phyloP scores from a whole-genome alignment of 1,140 invertebrate species.

The Tetramorium alpestre region DNA sequence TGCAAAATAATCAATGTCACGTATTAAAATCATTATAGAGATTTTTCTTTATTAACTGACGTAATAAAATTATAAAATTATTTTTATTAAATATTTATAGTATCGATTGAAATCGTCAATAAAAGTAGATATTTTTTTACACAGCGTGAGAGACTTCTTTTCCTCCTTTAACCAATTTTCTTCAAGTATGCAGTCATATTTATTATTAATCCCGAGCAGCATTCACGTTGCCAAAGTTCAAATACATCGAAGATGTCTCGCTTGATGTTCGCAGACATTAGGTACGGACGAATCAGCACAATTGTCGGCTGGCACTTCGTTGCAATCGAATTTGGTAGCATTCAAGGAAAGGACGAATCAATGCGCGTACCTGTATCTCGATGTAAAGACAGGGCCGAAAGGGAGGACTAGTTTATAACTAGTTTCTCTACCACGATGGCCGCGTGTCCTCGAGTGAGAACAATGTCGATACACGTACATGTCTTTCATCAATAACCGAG shows the following conservation, averaged over 20 bases:
- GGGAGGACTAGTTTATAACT: slow-evolving; percentile 79
- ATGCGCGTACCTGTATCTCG: slow-evolving; percentile 45
- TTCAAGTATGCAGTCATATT: not conserved
- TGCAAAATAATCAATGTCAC: not conserved
- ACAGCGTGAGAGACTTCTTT: not conserved
- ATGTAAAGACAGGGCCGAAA: slow-evolving; percentile 68
- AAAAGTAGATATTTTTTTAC: not conserved
- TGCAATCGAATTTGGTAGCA: slow-evolving; percentile 34
- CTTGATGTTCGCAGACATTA: slow-evolving; percentile 18
- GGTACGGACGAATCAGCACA: slow-evolving; percentile 21
- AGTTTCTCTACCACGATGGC: slow-evolving; percentile 72
- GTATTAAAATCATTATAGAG: not conserved
- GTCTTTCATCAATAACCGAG: slow-evolving; percentile 45
- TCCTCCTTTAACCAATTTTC: not conserved
- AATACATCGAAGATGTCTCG: slow-evolving; percentile 1
- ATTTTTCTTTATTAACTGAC: not conserved
- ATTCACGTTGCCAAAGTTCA: slow-evolving; percentile 1
- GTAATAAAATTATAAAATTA: not conserved
- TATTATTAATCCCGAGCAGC: slow-evolving; percentile 41
- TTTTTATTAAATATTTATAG: not conserved
- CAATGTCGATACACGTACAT: slow-evolving; percentile 71
- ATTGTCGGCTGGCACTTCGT: slow-evolving; percentile 27
- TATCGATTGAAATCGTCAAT: not conserved
- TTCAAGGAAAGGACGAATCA: slow-evolving; percentile 23
- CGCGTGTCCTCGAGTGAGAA: slow-evolving; percentile 66